These are phyloP conservation scores for Calephelis virginiensis DNA, from an alignment of 1,140 invertebrate species.

Conservation along the genomic window DNA sequence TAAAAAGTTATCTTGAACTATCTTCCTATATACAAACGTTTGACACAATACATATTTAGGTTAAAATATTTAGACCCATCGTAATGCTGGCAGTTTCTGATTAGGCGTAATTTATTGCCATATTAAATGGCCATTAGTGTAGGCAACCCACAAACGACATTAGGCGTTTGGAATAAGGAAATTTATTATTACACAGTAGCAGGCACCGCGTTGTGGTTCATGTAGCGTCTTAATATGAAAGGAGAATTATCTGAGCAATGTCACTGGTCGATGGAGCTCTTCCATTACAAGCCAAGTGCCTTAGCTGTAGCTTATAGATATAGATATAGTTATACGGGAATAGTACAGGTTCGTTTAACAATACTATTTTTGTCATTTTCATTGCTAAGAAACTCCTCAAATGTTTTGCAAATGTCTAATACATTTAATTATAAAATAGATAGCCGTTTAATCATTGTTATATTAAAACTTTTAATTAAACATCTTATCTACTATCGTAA, in stretches of 20 bases:
- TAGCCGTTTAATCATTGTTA: too few relatives aligned
- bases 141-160: conserved; percentile 8
- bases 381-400: too few relatives aligned
- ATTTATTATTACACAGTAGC: neutral
- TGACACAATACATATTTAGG: conserved; percentile 10
- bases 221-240: conserved; percentile 24
- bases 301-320: conserved; percentile 13
- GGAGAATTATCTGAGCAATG: conserved; percentile 27
- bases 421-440: too few relatives aligned
- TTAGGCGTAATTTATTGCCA: conserved; percentile 20
- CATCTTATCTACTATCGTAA: too few relatives aligned
- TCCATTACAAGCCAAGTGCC: conserved; percentile 33
- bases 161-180: conserved; percentile 9
- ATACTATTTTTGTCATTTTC: too few relatives aligned
- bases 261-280: conserved; percentile 39
- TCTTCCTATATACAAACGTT: neutral
- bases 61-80: conserved; percentile 8
- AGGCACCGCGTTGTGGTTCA: neutral
- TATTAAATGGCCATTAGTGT: conserved; percentile 12
- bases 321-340: too few relatives aligned
- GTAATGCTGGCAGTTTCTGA: conserved; percentile 9
- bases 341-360: too few relatives aligned
- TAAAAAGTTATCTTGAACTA: too few relatives aligned
- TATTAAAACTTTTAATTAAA: too few relatives aligned
- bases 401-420: too few relatives aligned